Conservation (phyloP, 53 echinoderm and acorn worm species). For the Mesocentrotus franciscanus region DNA sequence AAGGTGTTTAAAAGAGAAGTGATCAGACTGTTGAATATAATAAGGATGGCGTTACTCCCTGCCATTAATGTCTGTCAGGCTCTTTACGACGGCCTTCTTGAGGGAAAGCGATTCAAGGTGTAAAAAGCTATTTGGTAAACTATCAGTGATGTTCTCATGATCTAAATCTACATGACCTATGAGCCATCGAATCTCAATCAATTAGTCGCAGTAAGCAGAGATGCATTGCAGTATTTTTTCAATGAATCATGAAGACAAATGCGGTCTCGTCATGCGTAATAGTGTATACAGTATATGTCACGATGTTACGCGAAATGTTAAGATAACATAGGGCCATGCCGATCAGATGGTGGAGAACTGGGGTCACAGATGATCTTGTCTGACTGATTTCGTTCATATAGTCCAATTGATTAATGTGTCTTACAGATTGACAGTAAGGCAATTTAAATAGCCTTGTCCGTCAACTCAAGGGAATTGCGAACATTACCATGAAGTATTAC, state of each 20-base stretch:
- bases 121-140: neutral
- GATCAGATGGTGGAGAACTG: neutral
- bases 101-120: neutral
- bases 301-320: slow-evolving; percentile 18
- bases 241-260: slow-evolving; percentile 41
- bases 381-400: neutral
- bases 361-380: neutral
- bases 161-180: neutral
- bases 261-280: neutral
- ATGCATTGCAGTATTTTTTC: neutral
- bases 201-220: neutral
- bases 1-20: neutral
- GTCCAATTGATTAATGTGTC: neutral
- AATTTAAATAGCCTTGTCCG: too few relatives aligned
- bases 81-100: neutral
- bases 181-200: neutral
- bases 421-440: neutral
- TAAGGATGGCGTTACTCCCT: neutral
- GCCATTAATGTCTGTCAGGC: neutral
- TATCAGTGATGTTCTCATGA: neutral
- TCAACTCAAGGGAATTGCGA: too few relatives aligned
- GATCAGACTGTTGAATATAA: neutral
- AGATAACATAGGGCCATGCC: neutral
- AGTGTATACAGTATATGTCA: neutral
- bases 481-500: too few relatives aligned